Evolutionary conservation across 2,888 invertebrate genomes (phyloP).

Genomic region (Chrysotoxum bicinctum): DNA sequence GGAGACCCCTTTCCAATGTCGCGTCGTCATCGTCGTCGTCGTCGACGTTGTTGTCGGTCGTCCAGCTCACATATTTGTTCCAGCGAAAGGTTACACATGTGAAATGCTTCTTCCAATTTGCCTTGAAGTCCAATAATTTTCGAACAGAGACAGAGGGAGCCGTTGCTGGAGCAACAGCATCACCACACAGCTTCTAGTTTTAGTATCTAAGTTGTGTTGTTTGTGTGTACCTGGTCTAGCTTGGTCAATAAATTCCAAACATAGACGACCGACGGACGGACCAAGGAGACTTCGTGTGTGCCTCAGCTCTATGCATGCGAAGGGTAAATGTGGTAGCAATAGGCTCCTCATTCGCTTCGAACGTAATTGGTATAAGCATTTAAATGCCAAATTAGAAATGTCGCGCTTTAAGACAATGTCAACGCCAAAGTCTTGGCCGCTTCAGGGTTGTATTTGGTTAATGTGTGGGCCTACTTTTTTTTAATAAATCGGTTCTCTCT

Average conservation of each 20-base stretch:
- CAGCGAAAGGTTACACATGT: slow-evolving; percentile 72
- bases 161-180: slow-evolving; percentile 12
- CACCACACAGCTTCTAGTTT: slow-evolving; percentile 44
- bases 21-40: neutral
- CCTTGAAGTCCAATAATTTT: slow-evolving; percentile 70
- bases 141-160: slow-evolving; percentile 2
- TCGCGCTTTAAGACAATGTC: slow-evolving; percentile 76
- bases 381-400: slow-evolving; percentile 76
- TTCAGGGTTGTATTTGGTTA: slow-evolving; percentile 8
- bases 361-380: slow-evolving; percentile 75
- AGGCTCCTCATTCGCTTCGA: slow-evolving; percentile 65
- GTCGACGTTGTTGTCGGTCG: neutral
- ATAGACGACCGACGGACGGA: slow-evolving; percentile 34
- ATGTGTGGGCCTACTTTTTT: neutral
- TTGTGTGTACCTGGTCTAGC: slow-evolving; percentile 24
- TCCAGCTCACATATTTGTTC: slow-evolving; percentile 62
- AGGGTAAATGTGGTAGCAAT: slow-evolving; percentile 58
- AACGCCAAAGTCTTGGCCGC: slow-evolving; percentile 70
- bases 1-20: slow-evolving; percentile 14
- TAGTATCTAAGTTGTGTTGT: slow-evolving; percentile 37
- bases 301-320: neutral
- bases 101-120: slow-evolving; percentile 72
- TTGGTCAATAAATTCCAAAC: slow-evolving; percentile 68
- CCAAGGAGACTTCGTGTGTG: slow-evolving; percentile 25
- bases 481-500: neutral